A percentile compares a stretch with the other conserved stretches of the same genome.
phyloP scores from a whole-genome alignment of 2,797 vertebrate genomes.

The Poecile montanus region DNA sequence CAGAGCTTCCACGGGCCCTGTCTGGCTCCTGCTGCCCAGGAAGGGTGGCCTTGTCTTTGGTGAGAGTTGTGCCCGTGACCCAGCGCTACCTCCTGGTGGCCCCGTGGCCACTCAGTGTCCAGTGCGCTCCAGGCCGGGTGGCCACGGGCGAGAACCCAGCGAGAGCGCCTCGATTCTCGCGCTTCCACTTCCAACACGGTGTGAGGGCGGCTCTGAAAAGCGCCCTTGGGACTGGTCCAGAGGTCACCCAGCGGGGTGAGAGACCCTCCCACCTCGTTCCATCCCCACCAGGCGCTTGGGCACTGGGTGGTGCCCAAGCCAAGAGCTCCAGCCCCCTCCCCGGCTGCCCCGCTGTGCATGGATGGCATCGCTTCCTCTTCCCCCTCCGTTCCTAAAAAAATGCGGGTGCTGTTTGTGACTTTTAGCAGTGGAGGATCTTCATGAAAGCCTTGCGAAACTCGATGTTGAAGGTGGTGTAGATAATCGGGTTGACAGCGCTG shows the following conservation, averaged over 20 bases:
- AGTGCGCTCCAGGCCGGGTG: not conserved
- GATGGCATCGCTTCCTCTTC: not conserved
- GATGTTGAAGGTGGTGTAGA: constrained; percentile 98
- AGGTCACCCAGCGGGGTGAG: not conserved
- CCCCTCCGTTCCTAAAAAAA: not conserved
- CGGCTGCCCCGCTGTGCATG: not conserved
- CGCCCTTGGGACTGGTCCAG: not conserved
- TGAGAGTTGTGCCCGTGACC: constrained; percentile 42
- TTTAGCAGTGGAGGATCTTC: constrained; percentile 96
- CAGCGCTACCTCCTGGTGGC: not conserved
- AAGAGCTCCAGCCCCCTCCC: not conserved
- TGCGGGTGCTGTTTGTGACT: not conserved
- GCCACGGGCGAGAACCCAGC: not conserved
- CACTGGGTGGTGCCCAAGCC: not conserved
- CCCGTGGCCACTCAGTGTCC: not conserved
- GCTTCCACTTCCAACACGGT: not conserved
- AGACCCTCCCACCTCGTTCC: not conserved
- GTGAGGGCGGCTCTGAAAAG: constrained; percentile 20
- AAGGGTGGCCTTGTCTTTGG: constrained; percentile 75
- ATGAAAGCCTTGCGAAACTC: constrained; percentile 99
- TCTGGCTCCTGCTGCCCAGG: constrained; percentile 29
- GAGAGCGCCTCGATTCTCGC: not conserved
- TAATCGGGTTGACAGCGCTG: constrained; percentile 98
- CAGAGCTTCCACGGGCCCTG: not conserved
- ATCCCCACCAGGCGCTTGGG: not conserved